Evolutionary conservation across 2,797 vertebrate genomes (phyloP).

Genomic region (Eidolon dupreanum): DNA sequence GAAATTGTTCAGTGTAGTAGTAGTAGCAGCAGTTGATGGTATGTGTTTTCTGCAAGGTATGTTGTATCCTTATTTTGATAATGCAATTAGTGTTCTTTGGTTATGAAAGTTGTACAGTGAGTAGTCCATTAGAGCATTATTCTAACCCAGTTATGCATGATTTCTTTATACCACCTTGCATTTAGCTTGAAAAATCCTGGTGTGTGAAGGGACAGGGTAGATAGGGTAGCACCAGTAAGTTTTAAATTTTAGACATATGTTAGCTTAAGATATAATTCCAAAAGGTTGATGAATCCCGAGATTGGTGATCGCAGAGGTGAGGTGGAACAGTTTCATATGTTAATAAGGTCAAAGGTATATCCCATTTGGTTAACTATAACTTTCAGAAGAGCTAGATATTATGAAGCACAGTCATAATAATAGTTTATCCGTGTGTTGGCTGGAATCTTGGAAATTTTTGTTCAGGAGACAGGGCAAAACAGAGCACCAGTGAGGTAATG

Average conservation of each 20-base stretch:
- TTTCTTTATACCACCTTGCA: slow-evolving; percentile 9
- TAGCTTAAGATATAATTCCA: not conserved
- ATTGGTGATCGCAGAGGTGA: slow-evolving; percentile 49
- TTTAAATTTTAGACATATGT: slow-evolving; percentile 35
- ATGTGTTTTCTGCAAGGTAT: not conserved
- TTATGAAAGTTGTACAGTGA: not conserved
- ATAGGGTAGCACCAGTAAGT: not conserved
- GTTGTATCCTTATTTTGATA: not conserved
- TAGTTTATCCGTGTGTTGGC: not conserved
- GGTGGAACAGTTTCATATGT: slow-evolving; percentile 3
- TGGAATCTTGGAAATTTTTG: not conserved
- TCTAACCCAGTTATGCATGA: slow-evolving; percentile 16
- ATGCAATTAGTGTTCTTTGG: not conserved
- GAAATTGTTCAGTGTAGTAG: not conserved
- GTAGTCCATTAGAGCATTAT: not conserved
- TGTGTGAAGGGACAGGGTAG: not conserved
- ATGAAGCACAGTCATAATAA: not conserved
- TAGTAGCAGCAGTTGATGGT: not conserved
- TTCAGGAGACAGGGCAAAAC: not conserved
- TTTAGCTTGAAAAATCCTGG: slow-evolving; percentile 38
- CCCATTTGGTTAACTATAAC: not conserved
- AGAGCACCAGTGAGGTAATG: not conserved
- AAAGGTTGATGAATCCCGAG: slow-evolving; percentile 21
- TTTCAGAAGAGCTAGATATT: not conserved
- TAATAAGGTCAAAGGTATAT: slow-evolving; percentile 64